These are phyloP conservation scores for Gymnocypris eckloni DNA, from an alignment of 2,797 vertebrate species.

Conservation along the genomic window DNA sequence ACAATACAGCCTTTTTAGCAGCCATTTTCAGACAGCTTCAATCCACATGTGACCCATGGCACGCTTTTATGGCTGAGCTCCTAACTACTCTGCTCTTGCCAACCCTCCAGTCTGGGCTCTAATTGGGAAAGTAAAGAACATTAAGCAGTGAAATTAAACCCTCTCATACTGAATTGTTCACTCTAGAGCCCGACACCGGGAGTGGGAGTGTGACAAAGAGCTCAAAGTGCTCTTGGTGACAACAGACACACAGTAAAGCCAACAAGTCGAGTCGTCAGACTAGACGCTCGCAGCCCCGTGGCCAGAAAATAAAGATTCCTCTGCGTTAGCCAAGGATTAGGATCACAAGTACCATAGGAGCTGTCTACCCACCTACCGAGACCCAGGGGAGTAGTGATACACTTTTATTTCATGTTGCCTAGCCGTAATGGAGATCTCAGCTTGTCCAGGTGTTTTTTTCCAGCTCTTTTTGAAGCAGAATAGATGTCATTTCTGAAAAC, in stretches of 20 bases:
- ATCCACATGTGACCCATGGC: constrained; percentile 56
- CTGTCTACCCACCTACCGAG: constrained; percentile 65
- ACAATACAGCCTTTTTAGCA: constrained; percentile 49
- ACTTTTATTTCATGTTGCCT: constrained; percentile 68
- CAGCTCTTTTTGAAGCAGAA: constrained; percentile 40
- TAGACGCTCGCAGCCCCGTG: constrained; percentile 17
- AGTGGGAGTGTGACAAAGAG: constrained; percentile 39
- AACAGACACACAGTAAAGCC: constrained; percentile 43
- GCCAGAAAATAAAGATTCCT: constrained; percentile 53
- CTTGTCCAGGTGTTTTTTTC: constrained; percentile 68
- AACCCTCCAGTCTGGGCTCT: constrained; percentile 39
- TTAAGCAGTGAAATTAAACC: constrained; percentile 61
- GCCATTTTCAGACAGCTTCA: constrained; percentile 56
- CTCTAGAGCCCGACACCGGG: constrained; percentile 38
- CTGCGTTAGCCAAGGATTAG: constrained; percentile 30
- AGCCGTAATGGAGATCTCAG: constrained; percentile 72
- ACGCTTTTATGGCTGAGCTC: constrained; percentile 57
- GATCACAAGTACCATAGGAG: constrained; percentile 64
- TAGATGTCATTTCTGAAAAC: constrained; percentile 32
- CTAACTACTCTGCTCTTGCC: constrained; percentile 56
- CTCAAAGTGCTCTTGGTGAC: constrained; percentile 36
- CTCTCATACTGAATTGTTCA: constrained; percentile 42
- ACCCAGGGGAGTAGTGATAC: constrained; percentile 65
- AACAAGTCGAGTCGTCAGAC: constrained; percentile 44
- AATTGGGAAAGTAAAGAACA: constrained; percentile 50